Conservation (phyloP, 2,113 vertebrate genomes). For the Tyto alba region DNA sequence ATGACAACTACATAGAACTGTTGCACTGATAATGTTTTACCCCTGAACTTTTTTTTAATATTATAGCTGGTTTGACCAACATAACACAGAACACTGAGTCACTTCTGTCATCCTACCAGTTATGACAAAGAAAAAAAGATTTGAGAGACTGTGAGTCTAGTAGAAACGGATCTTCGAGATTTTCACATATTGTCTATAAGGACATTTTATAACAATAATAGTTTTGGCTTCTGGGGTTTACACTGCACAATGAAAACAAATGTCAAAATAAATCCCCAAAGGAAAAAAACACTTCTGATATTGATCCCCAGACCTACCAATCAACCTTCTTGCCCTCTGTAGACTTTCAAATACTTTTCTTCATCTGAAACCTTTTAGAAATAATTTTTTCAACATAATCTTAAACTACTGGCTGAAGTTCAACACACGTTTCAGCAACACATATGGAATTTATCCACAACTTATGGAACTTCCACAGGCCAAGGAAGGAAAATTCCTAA, state of each 20-base stretch:
- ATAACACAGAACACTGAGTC: background rate
- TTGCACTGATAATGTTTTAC: background rate
- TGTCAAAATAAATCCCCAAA: conserved; percentile 53
- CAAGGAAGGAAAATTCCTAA: conserved; percentile 38
- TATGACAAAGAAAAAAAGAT: conserved; percentile 4
- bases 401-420: conserved; percentile 57
- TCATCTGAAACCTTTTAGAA: conserved; percentile 62
- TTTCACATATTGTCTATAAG: conserved; percentile 19
- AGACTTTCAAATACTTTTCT: conserved; percentile 39
- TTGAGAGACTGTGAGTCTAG: conserved; percentile 2
- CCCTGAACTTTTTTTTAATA: background rate
- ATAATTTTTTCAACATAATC: conserved; percentile 33
- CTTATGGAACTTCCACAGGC: conserved; percentile 12
- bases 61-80: background rate
- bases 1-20: background rate
- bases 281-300: conserved; percentile 51
- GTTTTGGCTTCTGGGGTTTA: conserved; percentile 43
- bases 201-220: conserved; percentile 40
- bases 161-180: conserved; percentile 51
- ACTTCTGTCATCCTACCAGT: conserved; percentile 9
- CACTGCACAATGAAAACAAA: conserved; percentile 59
- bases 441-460: conserved; percentile 61
- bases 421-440: conserved; percentile 38
- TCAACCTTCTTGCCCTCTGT: conserved; percentile 8
- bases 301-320: conserved; percentile 34